A percentile compares a stretch with the other conserved stretches of the same genome.
Conservation (phyloP, 2,888 invertebrate genomes). For the Laothoe populi region DNA sequence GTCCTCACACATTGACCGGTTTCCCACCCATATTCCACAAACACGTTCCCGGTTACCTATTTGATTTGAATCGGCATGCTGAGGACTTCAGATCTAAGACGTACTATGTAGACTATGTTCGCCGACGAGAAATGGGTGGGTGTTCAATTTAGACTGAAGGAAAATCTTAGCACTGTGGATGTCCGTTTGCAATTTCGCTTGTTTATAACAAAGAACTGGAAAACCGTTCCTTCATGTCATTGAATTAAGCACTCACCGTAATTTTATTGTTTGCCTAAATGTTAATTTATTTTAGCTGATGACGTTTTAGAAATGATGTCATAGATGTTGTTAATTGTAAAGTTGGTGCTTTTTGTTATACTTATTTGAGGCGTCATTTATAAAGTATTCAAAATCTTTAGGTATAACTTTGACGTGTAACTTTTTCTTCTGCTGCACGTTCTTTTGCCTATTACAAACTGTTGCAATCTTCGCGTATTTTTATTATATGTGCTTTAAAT, state of each 20-base stretch:
- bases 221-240: conserved; percentile 73
- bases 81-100: conserved; percentile 79
- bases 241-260: conserved; percentile 78
- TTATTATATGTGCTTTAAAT: conserved; percentile 12
- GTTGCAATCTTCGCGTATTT: conserved; percentile 8
- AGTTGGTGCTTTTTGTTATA: conserved; percentile 23
- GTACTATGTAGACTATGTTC: conserved; percentile 82
- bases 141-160: conserved; percentile 81
- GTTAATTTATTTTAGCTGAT: conserved; percentile 42
- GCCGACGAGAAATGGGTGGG: conserved; percentile 82
- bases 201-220: conserved; percentile 55
- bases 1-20: conserved; percentile 74
- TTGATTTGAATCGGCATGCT: conserved; percentile 73
- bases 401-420: not conserved
- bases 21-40: conserved; percentile 79
- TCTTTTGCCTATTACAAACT: conserved; percentile 30
- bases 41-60: conserved; percentile 79
- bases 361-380: conserved; percentile 9
- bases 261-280: conserved; percentile 65
- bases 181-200: conserved; percentile 40
- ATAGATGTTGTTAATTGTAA: conserved; percentile 37
- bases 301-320: conserved; percentile 31
- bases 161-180: conserved; percentile 60
- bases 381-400: not conserved
- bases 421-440: conserved; percentile 35